Evolutionary conservation across 2,797 vertebrate species (phyloP).

Genomic region (Epinephelus coioides): DNA sequence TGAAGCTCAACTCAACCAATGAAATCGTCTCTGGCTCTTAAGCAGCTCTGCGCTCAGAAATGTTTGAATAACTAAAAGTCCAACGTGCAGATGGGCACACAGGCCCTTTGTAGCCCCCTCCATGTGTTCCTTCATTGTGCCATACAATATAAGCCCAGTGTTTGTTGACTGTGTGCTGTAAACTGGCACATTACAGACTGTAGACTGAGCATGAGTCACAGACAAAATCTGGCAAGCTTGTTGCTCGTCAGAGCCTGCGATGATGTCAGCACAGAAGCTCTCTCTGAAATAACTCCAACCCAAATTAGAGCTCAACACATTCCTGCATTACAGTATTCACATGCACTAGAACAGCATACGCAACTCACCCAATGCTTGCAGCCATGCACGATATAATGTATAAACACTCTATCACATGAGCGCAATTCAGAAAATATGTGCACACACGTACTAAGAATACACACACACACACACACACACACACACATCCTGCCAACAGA

Average conservation of each 20-base stretch:
- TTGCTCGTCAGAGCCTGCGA: conserved; percentile 33
- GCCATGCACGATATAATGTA: not conserved
- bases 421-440: not conserved
- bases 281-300: conserved; percentile 43
- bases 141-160: conserved; percentile 49
- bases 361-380: not conserved
- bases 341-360: not conserved
- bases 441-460: conserved; percentile 15
- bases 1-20: conserved; percentile 7
- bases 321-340: conserved; percentile 22
- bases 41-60: not conserved
- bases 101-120: conserved; percentile 43
- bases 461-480: conserved; percentile 6
- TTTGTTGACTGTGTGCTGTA: conserved; percentile 63
- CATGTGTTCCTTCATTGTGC: conserved; percentile 65
- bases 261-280: conserved; percentile 54
- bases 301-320: conserved; percentile 37
- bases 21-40: not conserved
- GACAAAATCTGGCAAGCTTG: conserved; percentile 60
- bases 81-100: conserved; percentile 48
- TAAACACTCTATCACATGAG: conserved; percentile 2
- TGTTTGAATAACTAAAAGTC: conserved; percentile 31
- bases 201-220: conserved; percentile 60
- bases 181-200: conserved; percentile 61
- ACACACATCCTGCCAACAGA: conserved; percentile 40